These are phyloP conservation scores for Amphipyra tragopoginis DNA, from an alignment of 2,888 invertebrate genomes.

Conservation along the genomic window DNA sequence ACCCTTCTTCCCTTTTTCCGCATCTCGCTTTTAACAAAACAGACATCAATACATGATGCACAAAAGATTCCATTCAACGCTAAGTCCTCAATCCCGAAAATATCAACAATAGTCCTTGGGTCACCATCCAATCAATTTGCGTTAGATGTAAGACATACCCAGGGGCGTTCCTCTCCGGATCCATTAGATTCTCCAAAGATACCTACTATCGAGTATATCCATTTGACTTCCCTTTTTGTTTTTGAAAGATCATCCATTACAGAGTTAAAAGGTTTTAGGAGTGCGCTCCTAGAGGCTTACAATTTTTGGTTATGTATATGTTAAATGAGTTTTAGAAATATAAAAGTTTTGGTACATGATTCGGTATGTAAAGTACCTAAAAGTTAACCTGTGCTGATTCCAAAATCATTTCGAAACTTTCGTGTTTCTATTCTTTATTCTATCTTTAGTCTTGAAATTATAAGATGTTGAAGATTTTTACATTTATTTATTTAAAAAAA, in stretches of 20 bases:
- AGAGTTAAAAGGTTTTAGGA: constrained; percentile 71
- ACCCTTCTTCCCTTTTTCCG: not conserved
- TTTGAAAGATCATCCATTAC: constrained; percentile 80
- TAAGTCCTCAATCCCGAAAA: constrained; percentile 36
- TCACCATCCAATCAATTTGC: constrained; percentile 71
- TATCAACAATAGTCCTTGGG: constrained; percentile 54
- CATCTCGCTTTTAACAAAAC: not conserved
- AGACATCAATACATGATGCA: constrained; percentile 2
- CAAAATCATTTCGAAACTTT: no score
- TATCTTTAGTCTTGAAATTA: no score
- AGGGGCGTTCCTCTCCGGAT: constrained; percentile 69
- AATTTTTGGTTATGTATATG: constrained; percentile 38
- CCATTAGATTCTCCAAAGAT: constrained; percentile 75
- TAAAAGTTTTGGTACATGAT: no score
- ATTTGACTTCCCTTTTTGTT: constrained; percentile 74
- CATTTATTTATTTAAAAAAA: no score
- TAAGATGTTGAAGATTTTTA: no score
- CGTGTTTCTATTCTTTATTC: no score
- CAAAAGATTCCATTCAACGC: constrained; percentile 15
- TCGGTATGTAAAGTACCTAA: no score
- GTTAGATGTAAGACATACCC: constrained; percentile 72
- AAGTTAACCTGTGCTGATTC: no score
- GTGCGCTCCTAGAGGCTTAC: constrained; percentile 35
- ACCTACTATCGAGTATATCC: constrained; percentile 71
- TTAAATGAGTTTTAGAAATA: constrained; percentile 26